Evolutionary conservation across 2,888 invertebrate species (phyloP), one percentile per base, ranked within the genome.

Genomic region (Lobophora halterata): DNA sequence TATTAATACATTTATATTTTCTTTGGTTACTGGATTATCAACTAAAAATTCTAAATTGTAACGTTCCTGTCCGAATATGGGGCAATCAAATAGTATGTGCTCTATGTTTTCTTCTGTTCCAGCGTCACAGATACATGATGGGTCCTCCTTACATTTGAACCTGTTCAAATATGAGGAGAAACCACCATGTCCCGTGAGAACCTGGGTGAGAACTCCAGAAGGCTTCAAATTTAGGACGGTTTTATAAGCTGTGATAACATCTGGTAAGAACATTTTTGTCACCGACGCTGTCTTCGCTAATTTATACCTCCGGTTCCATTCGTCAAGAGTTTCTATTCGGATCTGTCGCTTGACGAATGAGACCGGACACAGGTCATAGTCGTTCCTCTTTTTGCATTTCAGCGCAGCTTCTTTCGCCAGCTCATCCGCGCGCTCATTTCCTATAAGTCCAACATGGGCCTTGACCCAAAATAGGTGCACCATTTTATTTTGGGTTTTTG

Each of bases 341-440:
- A 31, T 31, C 16, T 31, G 9, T 1, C n/a, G 1, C n/a, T 29
- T 29, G 2, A 3, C 28, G 8, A 3, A 29, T 1, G 28, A 29
- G 11, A 29, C 23, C 8, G 20, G 31, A 3, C 31, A 21, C 8
- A 9, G 9, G n/a, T 31, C 23, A 9, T 31, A 31, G 8, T 31
- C 9, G 3, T 13, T 9, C 3, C 8, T 9, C 5, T 5, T 3
- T 9, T 27, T 32, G 3, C n/a, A 2, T 4, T 33, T 3, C 5
- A 26, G 10, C 1, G 27, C 30, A 1, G 30, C 37, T 11, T 23
- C 5, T n/a, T 29, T 36, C 0, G 29, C 29, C 9, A 36, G 4
- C n/a, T 29, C 36, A 9, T 36, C 36, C 1, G 30, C 36, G 14
- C 36, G 1, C 30, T 29, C 1, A 19, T 19, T n/a, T n/a, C n/a